These are phyloP conservation scores for Paragorgia papillata DNA, from an alignment of 92 coral and sea anemone genomes.

Conservation along the genomic window DNA sequence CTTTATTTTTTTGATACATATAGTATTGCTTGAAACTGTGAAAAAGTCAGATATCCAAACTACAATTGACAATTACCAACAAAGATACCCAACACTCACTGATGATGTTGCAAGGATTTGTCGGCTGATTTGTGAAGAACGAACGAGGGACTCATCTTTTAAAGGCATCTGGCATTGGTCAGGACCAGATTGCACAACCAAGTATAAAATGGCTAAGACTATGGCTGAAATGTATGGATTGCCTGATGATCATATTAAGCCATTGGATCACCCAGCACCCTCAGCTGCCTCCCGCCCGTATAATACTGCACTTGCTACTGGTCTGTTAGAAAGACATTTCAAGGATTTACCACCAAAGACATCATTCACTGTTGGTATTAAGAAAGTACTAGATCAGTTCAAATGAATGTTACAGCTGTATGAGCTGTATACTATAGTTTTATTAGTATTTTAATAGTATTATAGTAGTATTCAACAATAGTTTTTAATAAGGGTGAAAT, in stretches of 20 bases:
- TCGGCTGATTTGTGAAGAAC: conserved; percentile 56
- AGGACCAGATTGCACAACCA: conserved; percentile 72
- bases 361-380: conserved; percentile 60
- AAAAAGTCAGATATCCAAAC: conserved; percentile 54
- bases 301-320: conserved; percentile 70
- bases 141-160: conserved; percentile 29
- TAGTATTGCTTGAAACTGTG: conserved; percentile 67
- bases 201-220: conserved; percentile 68
- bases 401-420: not conserved
- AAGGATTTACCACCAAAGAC: conserved; percentile 49
- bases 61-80: conserved; percentile 73
- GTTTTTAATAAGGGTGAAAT: too few species aligned
- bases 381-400: conserved; percentile 44
- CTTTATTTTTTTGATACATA: not conserved
- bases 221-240: conserved; percentile 72
- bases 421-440: not conserved
- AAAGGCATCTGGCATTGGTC: conserved; percentile 88
- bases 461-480: too few species aligned
- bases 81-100: conserved; percentile 74
- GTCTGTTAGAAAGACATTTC: conserved; percentile 38
- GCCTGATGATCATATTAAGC: conserved; percentile 64
- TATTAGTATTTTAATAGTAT: too few species aligned
- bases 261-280: conserved; percentile 67
- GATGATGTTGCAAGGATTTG: conserved; percentile 74
- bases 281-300: conserved; percentile 80